Evolutionary conservation across 64 coral and sea anemone species (phyloP), one percentile per base, ranked within the genome.

Genomic region (Pocillopora damicornis): DNA sequence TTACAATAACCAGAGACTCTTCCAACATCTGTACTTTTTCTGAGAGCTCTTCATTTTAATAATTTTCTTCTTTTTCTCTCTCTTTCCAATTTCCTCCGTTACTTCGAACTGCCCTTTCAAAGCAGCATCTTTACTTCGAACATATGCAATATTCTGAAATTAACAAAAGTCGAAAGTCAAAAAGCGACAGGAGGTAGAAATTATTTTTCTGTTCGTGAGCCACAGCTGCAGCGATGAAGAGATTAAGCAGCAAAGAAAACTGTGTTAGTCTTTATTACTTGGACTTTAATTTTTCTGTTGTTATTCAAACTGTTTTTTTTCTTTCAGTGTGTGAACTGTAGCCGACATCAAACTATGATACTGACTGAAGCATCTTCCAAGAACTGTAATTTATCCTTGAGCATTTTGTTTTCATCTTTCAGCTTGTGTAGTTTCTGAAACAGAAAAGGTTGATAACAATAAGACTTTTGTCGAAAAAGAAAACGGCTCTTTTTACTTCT

Each of bases 101-200:
- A 83, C 66, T 45, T 83, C 61, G 63, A 83, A 66, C 51, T 83
- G 80, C 35, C 66, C 61, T 56, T 45, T 82, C 60, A 82, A 35
- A 34, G 38, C 60, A 37, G 79, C 69, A 37, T 90, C 82, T 90
- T 90, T 58, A 13, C 75, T 83, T 14, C 37, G 60, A 15, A 82
- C 59, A 35, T 82, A 78, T 75, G 68, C 79, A 30, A 74, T 74
- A 75, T 81, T 83, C 88, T 90, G 58, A 9, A 61, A 81, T 30
- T 11, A 57, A 57, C 36, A 58, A 12, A 89, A 61, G 23, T 56
- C 38, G 58, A 78, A 37, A 11, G 51, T 18, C 58, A 13, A 57
- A 57, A 22, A 78, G 37, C 76, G 13, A 20, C 18, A 71, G 3
- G 2, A 30, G 12, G 67, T 25, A 71, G 1, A 7, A 51, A 51